Evolutionary conservation across 2,797 vertebrate genomes (phyloP), one percentile per base, ranked within the genome.

Genomic region (Rhinogobio ventralis): DNA sequence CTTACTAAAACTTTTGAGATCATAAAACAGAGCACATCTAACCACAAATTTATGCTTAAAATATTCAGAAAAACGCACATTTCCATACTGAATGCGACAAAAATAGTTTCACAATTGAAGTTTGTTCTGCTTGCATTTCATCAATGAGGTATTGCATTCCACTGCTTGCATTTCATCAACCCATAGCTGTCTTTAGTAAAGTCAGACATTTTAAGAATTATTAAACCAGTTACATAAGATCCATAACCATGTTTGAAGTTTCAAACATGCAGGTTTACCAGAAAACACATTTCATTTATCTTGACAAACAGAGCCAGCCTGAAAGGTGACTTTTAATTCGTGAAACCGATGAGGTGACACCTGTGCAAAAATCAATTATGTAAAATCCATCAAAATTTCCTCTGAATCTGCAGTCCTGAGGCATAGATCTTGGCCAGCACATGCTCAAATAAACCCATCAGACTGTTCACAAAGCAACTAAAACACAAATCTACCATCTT

Each of bases 401-500:
- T 84, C 42, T 66, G 68, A 53, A 33, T 49, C 57, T 64, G 60
- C 49, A 49, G 13, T 28, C 30, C 42, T 67, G 67, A 30, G 5
- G 33, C n/a, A 36, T 49, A 49, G 4, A 53, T 62, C 60, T 62
- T 62, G 14, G 6, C 17, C 73, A 79, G 74, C 17, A 69, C 28
- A 84, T 39, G 36, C 57, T 28, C 45, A 28, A 5, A 3, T 42
- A 82, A 20, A 45, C 7, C 25, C 25, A 72, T 6, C 11, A 10
- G 9, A 23, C 10, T n/a, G 4, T 78, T 49, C 25, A 77, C 19
- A 51, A 46, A 73, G 81, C 60, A 72, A 71, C 36, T 36, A n/a
- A 82, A 25, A 62, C 39, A 74, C 33, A 79, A 72, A 64, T 20
- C 20, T 60, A 57, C 45, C 66, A 79, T 67, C 28, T 69, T 17